phyloP scores from a whole-genome alignment of 2,113 vertebrate genomes.

The Xenus cinereus region DNA sequence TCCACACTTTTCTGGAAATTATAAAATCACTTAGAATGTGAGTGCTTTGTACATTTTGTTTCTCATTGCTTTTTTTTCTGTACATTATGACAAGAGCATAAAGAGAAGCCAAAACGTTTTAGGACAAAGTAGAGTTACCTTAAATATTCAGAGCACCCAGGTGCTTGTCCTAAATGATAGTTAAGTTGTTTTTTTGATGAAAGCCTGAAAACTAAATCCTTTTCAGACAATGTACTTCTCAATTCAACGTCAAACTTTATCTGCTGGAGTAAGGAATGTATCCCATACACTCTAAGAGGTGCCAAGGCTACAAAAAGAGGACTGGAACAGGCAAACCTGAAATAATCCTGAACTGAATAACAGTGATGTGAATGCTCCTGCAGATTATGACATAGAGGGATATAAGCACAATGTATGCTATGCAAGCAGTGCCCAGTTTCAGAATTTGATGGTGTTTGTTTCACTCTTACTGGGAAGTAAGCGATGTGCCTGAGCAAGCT shows the following conservation, averaged over 20 bases:
- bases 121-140: not conserved
- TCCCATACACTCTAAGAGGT: not conserved
- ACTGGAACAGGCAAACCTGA: not conserved
- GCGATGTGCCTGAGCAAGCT: not conserved
- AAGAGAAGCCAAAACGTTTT: not conserved
- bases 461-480: not conserved
- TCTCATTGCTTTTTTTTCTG: not conserved
- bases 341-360: not conserved
- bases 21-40: not conserved
- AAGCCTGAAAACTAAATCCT: not conserved
- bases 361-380: not conserved
- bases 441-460: not conserved
- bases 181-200: not conserved
- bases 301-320: not conserved
- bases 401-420: not conserved
- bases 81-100: not conserved
- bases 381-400: not conserved
- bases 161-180: not conserved
- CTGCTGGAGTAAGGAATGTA: accelerated
- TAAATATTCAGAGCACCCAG: not conserved
- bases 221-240: not conserved
- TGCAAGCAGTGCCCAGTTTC: not conserved
- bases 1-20: not conserved
- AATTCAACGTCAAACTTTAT: not conserved
- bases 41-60: not conserved